Evolutionary conservation across 2,888 invertebrate genomes (phyloP).

Genomic region (Callyntrura sp.): DNA sequence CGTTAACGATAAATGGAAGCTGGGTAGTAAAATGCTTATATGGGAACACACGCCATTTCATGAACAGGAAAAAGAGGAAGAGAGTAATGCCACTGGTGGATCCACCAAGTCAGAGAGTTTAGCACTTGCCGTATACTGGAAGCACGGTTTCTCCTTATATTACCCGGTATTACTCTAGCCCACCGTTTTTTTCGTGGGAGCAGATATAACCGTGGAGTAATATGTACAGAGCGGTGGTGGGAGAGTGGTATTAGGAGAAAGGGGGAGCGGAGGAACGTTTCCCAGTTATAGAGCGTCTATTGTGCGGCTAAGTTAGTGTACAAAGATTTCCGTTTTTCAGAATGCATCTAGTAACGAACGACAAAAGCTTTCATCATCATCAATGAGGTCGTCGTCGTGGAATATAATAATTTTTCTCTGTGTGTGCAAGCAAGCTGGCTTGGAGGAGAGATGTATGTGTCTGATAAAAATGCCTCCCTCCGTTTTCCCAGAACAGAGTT

Average conservation of each 20-base stretch:
- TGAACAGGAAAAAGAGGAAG: slow-evolving; percentile 17
- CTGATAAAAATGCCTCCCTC: slow-evolving; percentile 45
- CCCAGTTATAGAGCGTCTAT: background rate
- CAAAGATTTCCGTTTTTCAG: slow-evolving; percentile 48
- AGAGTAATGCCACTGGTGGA: background rate
- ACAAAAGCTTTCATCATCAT: slow-evolving; percentile 41
- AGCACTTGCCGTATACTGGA: background rate
- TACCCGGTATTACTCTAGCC: background rate
- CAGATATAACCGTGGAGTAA: background rate
- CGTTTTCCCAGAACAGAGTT: too few relatives aligned
- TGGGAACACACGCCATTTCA: background rate
- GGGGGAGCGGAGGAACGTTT: background rate
- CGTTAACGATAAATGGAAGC: background rate
- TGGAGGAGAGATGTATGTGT: slow-evolving; percentile 30
- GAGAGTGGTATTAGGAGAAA: slow-evolving; percentile 30
- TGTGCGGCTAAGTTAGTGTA: slow-evolving; percentile 21
- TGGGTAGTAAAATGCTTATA: slow-evolving; percentile 17
- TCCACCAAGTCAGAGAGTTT: background rate
- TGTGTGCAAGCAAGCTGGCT: too few relatives aligned
- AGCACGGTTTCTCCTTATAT: background rate
- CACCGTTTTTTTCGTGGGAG: background rate
- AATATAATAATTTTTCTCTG: slow-evolving; percentile 46
- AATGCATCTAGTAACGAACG: slow-evolving; percentile 44
- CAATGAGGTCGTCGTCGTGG: slow-evolving; percentile 34
- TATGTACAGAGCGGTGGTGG: background rate